These are phyloP conservation scores for Gobio gobio DNA, from an alignment of 2,113 vertebrate genomes.

Conservation along the genomic window DNA sequence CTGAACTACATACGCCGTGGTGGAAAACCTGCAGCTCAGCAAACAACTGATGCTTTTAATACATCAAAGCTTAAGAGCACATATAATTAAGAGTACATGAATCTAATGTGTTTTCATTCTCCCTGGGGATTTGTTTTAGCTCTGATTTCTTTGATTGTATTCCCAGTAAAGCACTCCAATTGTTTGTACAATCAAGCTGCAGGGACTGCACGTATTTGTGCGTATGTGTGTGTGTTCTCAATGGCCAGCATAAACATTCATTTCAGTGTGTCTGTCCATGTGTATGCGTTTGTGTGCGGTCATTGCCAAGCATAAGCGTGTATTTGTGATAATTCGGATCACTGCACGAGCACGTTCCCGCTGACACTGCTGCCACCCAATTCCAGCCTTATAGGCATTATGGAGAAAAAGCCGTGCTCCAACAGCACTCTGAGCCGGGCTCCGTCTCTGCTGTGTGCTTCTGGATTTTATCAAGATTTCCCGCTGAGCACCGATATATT, in stretches of 20 bases:
- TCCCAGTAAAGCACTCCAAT: conserved; percentile 57
- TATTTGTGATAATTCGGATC: conserved; percentile 61
- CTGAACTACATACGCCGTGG: background rate
- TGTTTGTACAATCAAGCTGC: conserved; percentile 54
- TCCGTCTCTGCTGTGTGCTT: conserved; percentile 62
- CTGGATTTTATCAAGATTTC: conserved; percentile 78
- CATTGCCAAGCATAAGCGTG: conserved; percentile 46
- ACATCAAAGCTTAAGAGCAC: conserved; percentile 51
- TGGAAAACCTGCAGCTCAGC: conserved; percentile 48
- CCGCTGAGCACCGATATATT: conserved; percentile 79
- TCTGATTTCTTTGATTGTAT: conserved; percentile 59
- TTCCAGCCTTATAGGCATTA: conserved; percentile 71
- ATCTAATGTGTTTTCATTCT: conserved; percentile 55
- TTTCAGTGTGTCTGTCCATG: conserved; percentile 54
- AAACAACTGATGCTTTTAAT: conserved; percentile 38
- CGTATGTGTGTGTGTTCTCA: background rate
- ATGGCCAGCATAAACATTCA: conserved; percentile 36
- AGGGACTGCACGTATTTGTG: conserved; percentile 35
- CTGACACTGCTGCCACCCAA: conserved; percentile 71
- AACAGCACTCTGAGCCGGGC: conserved; percentile 66
- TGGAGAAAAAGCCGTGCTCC: conserved; percentile 66
- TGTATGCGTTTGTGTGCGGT: conserved; percentile 40
- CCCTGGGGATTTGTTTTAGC: conserved; percentile 55
- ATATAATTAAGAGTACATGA: conserved; percentile 53
- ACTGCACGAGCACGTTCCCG: conserved; percentile 59